Evolutionary conservation across 1,140 invertebrate species (phyloP).

Genomic region (Campodea augens): DNA sequence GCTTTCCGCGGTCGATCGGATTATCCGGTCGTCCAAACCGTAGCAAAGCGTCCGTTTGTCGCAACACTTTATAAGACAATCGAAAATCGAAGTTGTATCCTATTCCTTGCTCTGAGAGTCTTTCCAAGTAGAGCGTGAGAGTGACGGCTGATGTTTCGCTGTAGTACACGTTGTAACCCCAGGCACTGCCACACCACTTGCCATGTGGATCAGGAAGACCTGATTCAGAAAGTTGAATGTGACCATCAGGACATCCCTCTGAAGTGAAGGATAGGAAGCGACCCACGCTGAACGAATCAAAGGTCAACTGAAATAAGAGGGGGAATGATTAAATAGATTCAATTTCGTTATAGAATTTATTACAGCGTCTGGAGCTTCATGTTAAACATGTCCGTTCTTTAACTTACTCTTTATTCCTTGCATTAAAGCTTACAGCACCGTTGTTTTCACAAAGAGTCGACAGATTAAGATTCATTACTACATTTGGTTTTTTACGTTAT

Average conservation of each 20-base stretch:
- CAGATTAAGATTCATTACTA: too few species aligned
- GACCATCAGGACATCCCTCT: slow-evolving; percentile 60
- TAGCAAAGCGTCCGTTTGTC: slow-evolving; percentile 46
- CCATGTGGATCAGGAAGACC: slow-evolving; percentile 49
- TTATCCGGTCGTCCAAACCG: slow-evolving; percentile 52
- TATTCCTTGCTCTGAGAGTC: slow-evolving; percentile 50
- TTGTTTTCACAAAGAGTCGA: too few species aligned
- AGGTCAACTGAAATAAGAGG: slow-evolving; percentile 46
- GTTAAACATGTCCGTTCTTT: too few species aligned
- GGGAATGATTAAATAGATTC: too few species aligned
- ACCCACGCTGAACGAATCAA: slow-evolving; percentile 53
- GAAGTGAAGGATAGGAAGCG: slow-evolving; percentile 49
- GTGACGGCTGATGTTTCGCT: slow-evolving; percentile 59
- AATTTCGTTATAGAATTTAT: too few species aligned
- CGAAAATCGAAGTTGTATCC: slow-evolving; percentile 67
- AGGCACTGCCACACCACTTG: slow-evolving; percentile 63
- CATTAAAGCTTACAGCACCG: too few species aligned
- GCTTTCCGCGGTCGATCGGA: slow-evolving; percentile 44
- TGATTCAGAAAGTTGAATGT: slow-evolving; percentile 53
- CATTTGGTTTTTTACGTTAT: too few species aligned
- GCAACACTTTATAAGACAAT: slow-evolving; percentile 59
- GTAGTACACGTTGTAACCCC: slow-evolving; percentile 69
- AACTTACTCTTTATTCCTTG: too few species aligned
- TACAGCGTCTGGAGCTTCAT: too few species aligned
- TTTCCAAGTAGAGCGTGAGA: slow-evolving; percentile 44